Percentiles rank a stretch among this genome's conserved stretches.
These are phyloP conservation scores for Drosophila azteca DNA, from an alignment of 1,140 invertebrate genomes.

Conservation along the genomic window DNA sequence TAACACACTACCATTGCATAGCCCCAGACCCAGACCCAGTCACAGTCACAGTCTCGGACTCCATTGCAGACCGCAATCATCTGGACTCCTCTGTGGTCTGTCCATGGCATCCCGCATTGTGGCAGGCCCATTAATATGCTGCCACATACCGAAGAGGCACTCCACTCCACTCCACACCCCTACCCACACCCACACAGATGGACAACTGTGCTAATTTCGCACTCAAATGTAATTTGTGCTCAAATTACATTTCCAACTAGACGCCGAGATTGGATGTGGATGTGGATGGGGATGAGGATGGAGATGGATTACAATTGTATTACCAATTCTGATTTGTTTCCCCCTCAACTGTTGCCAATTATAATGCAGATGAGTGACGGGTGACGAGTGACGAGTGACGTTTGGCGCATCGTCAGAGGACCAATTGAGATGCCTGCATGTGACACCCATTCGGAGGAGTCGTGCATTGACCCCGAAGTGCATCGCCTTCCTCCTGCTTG, in stretches of 20 bases:
- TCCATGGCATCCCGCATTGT: constrained; percentile 20
- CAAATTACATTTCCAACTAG: constrained; percentile 78
- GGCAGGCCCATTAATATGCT: constrained; percentile 60
- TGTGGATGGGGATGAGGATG: constrained; percentile 30
- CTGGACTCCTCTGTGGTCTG: constrained; percentile 4
- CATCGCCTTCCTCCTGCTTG: too few relatives aligned
- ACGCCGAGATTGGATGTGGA: constrained; percentile 56
- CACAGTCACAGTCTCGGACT: not conserved
- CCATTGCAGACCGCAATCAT: not conserved
- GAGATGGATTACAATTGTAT: constrained; percentile 59
- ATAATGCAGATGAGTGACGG: constrained; percentile 24
- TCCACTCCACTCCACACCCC: too few relatives aligned
- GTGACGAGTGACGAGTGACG: not conserved
- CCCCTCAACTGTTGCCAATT: constrained; percentile 72
- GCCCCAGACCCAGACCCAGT: not conserved
- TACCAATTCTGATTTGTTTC: constrained; percentile 78
- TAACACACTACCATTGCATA: too few relatives aligned
- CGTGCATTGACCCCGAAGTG: too few relatives aligned
- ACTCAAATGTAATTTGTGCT: constrained; percentile 77
- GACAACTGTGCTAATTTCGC: constrained; percentile 77
- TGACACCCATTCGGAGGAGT: constrained; percentile 8
- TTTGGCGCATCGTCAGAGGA: too few relatives aligned
- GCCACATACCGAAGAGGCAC: constrained; percentile 15
- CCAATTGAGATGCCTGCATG: constrained; percentile 3
- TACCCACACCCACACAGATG: constrained; percentile 44